Conservation (phyloP, 2,888 invertebrate genomes). For the Epistrophe grossulariae region DNA sequence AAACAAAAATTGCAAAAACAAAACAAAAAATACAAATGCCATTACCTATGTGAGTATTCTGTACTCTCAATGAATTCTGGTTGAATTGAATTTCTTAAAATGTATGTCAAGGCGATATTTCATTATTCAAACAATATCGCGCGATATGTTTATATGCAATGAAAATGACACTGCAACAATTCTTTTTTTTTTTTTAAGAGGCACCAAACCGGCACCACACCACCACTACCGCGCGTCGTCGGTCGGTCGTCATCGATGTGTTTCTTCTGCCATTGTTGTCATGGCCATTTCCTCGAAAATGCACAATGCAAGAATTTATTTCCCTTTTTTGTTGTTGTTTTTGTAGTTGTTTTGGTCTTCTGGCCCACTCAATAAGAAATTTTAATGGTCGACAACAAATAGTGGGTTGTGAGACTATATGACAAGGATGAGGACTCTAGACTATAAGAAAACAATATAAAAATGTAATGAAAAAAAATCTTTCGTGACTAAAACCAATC, state of each 20-base stretch:
- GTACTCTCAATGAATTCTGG: conserved; percentile 24
- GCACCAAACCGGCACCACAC: conserved; percentile 18
- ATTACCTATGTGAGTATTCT: too few species aligned
- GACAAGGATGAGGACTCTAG: conserved; percentile 2
- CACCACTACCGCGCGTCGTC: background rate
- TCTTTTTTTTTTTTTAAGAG: conserved; percentile 28
- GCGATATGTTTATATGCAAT: conserved; percentile 27
- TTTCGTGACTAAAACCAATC: conserved; percentile 60
- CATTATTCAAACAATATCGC: conserved; percentile 59
- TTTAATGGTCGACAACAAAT: background rate
- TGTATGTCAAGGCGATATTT: conserved; percentile 70
- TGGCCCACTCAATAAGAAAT: conserved; percentile 16
- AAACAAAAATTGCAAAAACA: conserved; percentile 1
- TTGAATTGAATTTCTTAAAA: conserved; percentile 43
- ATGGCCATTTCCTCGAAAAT: conserved; percentile 61
- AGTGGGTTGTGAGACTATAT: too few species aligned
- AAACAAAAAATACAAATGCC: background rate
- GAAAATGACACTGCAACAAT: conserved; percentile 31
- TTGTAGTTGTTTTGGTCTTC: background rate
- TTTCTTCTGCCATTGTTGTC: conserved; percentile 26
- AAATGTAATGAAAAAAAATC: conserved; percentile 27
- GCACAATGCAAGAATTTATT: conserved; percentile 47
- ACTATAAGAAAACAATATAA: conserved; percentile 8
- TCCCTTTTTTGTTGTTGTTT: conserved; percentile 9
- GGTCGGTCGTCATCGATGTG: background rate